phyloP scores from a whole-genome alignment of 2,888 invertebrate genomes.

The Plebejus argus region DNA sequence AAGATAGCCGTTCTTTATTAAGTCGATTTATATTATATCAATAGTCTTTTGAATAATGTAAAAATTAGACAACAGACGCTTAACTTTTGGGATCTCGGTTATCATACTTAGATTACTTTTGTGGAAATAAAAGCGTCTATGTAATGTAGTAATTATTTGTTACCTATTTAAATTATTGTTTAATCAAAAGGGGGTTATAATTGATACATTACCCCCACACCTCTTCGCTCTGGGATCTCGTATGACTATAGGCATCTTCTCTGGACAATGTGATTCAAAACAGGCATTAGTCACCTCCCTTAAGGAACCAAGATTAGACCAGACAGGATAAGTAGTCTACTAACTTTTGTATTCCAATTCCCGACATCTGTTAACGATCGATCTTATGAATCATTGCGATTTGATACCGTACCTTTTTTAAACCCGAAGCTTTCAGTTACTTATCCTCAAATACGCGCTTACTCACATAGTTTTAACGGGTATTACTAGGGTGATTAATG shows the following conservation, averaged over 20 bases:
- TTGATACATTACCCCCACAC: no score
- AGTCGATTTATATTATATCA: no score
- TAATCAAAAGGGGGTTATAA: no score
- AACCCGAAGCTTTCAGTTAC: not conserved
- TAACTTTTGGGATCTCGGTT: no score
- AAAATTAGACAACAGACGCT: no score
- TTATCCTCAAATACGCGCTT: not conserved
- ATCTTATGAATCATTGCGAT: slow-evolving; percentile 19
- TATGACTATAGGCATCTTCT: not conserved
- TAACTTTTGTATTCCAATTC: slow-evolving; percentile 14
- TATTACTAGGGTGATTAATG: not conserved
- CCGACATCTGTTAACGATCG: slow-evolving; percentile 18
- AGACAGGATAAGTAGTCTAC: slow-evolving; percentile 14
- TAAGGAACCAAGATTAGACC: not conserved
- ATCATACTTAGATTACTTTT: no score
- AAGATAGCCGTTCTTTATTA: not conserved
- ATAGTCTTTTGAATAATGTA: no score
- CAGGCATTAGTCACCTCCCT: slow-evolving; percentile 4
- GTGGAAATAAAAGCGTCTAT: no score
- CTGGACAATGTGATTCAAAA: slow-evolving; percentile 4
- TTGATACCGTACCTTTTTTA: slow-evolving; percentile 7
- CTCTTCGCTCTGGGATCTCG: no score
- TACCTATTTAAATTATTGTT: no score
- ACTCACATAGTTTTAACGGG: not conserved
- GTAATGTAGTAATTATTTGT: no score